Evolutionary conservation across 2,797 vertebrate genomes (phyloP).

Genomic region (Arnoldichthys spilopterus): DNA sequence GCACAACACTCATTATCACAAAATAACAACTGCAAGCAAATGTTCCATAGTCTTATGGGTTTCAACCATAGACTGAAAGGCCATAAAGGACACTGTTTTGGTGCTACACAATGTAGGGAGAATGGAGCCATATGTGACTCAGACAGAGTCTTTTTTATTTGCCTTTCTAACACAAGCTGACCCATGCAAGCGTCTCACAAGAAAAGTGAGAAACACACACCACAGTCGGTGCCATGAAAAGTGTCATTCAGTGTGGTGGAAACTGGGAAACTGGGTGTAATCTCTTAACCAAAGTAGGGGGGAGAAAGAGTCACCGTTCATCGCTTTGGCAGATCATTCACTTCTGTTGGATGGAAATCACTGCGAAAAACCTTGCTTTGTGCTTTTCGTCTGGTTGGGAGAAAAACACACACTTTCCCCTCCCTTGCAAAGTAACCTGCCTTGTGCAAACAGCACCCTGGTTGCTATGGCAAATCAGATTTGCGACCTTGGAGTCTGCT

Average conservation of each 20-base stretch:
- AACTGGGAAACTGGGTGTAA: neutral
- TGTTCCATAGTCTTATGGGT: too few species aligned
- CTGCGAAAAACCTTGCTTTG: conserved; percentile 11
- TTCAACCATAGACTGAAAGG: too few species aligned
- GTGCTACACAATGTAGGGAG: neutral
- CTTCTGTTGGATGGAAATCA: neutral
- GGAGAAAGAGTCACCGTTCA: conserved; percentile 32
- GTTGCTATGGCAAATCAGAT: conserved; percentile 67
- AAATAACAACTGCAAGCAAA: too few species aligned
- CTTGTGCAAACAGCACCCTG: conserved; percentile 70
- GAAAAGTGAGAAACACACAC: too few species aligned
- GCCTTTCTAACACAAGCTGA: too few species aligned
- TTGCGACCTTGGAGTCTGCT: conserved; percentile 51
- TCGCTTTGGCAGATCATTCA: neutral
- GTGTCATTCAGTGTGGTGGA: too few species aligned
- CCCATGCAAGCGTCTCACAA: too few species aligned
- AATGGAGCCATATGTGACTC: neutral
- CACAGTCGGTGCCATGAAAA: too few species aligned
- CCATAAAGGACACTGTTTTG: too few species aligned
- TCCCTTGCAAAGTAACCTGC: conserved; percentile 71
- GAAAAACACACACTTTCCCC: conserved; percentile 40
- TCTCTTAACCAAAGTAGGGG: neutral
- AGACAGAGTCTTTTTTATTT: too few species aligned
- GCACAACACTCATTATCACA: too few species aligned
- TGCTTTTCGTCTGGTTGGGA: conserved; percentile 24